Percentiles rank a stretch among this genome's conserved stretches.
Evolutionary conservation across 2,888 invertebrate genomes (phyloP).

Genomic region (Acholoe squamosa): DNA sequence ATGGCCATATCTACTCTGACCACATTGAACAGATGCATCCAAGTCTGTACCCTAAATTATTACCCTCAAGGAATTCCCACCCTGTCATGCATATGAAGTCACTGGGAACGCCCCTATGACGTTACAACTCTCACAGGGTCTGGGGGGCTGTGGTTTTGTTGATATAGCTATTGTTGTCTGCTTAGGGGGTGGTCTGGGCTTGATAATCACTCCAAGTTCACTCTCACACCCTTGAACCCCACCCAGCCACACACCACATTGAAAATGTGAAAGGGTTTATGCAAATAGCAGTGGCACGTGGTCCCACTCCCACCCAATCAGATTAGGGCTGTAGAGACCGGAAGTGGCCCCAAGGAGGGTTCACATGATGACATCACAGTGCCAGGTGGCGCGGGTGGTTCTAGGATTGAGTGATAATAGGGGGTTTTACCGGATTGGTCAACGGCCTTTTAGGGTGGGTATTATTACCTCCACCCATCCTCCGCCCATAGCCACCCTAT

Average conservation of each 20-base stretch:
- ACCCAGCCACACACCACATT: neutral
- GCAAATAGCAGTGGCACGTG: neutral
- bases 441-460: neutral
- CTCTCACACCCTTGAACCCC: neutral
- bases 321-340: neutral
- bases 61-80: too few species aligned
- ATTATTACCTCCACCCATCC: neutral
- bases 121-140: too few species aligned
- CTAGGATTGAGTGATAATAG: constrained; percentile 18
- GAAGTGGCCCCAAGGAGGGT: neutral
- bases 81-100: too few species aligned
- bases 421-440: neutral
- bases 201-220: too few species aligned
- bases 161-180: too few species aligned
- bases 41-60: too few species aligned
- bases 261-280: neutral
- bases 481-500: neutral
- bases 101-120: too few species aligned
- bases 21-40: too few species aligned
- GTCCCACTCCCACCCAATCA: neutral
- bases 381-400: neutral
- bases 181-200: too few species aligned
- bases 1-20: too few species aligned
- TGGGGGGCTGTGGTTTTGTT: too few species aligned
- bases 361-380: neutral